These are phyloP conservation scores for Scrobipalpa costella DNA, from an alignment of 2,888 invertebrate genomes.

Conservation along the genomic window DNA sequence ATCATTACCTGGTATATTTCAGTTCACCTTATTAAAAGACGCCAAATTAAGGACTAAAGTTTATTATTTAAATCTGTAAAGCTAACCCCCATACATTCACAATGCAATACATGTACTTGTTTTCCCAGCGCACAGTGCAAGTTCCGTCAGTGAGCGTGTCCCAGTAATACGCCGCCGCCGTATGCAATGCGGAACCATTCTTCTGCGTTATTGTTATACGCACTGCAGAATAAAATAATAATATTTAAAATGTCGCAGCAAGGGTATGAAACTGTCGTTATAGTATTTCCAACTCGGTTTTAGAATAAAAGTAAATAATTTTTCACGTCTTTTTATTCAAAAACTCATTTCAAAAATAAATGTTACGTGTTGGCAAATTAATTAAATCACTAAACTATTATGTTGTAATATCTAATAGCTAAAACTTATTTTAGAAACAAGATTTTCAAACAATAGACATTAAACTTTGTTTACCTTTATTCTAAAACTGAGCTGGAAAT, in stretches of 20 bases:
- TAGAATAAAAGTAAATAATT: no score
- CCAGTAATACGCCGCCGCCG: constrained; percentile 92
- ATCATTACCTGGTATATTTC: no score
- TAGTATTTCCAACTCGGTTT: no score
- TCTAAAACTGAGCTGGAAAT: no score
- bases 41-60: background rate
- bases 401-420: no score
- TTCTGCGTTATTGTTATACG: constrained; percentile 92
- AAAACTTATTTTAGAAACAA: no score
- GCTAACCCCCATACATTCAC: constrained; percentile 90
- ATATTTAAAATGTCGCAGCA: background rate
- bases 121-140: constrained; percentile 93
- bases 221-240: constrained; percentile 68
- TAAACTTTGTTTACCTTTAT: no score
- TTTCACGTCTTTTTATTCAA: no score
- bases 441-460: no score
- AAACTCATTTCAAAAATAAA: no score
- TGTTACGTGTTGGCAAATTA: no score
- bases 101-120: constrained; percentile 92
- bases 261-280: background rate
- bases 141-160: constrained; percentile 90
- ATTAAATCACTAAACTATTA: no score
- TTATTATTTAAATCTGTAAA: constrained; percentile 57
- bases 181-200: constrained; percentile 90
- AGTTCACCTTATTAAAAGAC: background rate